Evolutionary conservation across 2,113 vertebrate species (phyloP).

Genomic region (Oryzias melastigma): DNA sequence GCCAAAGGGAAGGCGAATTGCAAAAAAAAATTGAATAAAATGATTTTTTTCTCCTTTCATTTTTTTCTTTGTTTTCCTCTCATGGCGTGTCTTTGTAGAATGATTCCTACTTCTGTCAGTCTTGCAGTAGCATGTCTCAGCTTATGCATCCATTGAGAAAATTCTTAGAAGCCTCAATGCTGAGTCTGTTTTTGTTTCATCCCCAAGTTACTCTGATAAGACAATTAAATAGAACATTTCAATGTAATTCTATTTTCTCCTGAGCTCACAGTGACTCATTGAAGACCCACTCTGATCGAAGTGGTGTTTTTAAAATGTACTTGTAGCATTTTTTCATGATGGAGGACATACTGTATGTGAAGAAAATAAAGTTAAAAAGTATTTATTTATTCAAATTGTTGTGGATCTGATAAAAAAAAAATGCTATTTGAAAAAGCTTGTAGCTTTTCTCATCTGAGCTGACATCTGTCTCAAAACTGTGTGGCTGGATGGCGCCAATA

Average conservation of each 20-base stretch:
- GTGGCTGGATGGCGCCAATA: too few species aligned
- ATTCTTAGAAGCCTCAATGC: constrained; percentile 28
- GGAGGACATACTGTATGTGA: too few species aligned
- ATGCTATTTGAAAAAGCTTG: too few species aligned
- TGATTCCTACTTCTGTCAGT: constrained; percentile 28
- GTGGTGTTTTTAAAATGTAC: too few species aligned
- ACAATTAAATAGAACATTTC: constrained; percentile 21
- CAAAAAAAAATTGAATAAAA: constrained; percentile 24
- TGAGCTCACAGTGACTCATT: background rate
- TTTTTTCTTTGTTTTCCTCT: constrained; percentile 14
- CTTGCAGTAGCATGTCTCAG: constrained; percentile 37
- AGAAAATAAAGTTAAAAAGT: too few species aligned
- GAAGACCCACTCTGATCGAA: background rate
- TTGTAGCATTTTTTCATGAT: too few species aligned
- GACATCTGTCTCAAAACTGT: too few species aligned
- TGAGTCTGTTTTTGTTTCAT: constrained; percentile 35
- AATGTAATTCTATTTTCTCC: constrained; percentile 37
- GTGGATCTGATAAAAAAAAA: too few species aligned
- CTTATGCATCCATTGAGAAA: constrained; percentile 33
- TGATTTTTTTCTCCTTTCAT: constrained; percentile 24
- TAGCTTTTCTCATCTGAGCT: too few species aligned
- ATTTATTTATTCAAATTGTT: too few species aligned
- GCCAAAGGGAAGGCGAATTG: constrained; percentile 21
- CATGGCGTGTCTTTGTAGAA: constrained; percentile 6
- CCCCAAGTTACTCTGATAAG: constrained; percentile 43